These are phyloP conservation scores for Zoroaster sp. DNA, from an alignment of 53 echinoderm and acorn worm genomes.

Conservation along the genomic window DNA sequence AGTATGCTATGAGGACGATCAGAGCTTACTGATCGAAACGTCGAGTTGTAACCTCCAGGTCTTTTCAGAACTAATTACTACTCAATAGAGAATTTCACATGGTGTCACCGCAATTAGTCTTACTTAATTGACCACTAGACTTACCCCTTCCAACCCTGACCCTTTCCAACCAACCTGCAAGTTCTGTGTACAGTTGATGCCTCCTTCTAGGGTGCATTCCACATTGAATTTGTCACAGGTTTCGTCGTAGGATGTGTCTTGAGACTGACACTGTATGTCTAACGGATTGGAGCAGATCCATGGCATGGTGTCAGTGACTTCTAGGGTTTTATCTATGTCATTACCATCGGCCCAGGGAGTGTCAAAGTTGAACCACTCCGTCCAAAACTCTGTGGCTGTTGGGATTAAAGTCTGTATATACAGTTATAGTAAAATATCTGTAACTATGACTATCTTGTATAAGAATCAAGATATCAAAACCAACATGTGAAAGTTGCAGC, in stretches of 20 bases:
- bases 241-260: constrained; percentile 23
- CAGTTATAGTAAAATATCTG: neutral
- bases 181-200: constrained; percentile 72
- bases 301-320: constrained; percentile 44
- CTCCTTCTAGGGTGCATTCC: constrained; percentile 61
- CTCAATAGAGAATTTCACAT: no score
- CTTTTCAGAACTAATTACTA: no score
- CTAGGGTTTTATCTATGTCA: constrained; percentile 58
- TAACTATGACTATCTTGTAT: neutral
- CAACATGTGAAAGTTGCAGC: no score
- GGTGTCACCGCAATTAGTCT: no score
- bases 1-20: no score
- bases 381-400: constrained; percentile 71
- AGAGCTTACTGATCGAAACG: no score
- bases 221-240: constrained; percentile 57
- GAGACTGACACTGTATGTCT: constrained; percentile 67
- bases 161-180: neutral
- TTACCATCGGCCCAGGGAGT: constrained; percentile 59
- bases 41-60: no score
- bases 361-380: constrained; percentile 69
- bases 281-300: constrained; percentile 72
- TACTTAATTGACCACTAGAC: no score
- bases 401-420: neutral
- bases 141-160: neutral
- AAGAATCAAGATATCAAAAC: no score